Evolutionary conservation across 2,888 invertebrate genomes (phyloP), one percentile per base, ranked within the genome.

Genomic region (Apocheima hispidaria): DNA sequence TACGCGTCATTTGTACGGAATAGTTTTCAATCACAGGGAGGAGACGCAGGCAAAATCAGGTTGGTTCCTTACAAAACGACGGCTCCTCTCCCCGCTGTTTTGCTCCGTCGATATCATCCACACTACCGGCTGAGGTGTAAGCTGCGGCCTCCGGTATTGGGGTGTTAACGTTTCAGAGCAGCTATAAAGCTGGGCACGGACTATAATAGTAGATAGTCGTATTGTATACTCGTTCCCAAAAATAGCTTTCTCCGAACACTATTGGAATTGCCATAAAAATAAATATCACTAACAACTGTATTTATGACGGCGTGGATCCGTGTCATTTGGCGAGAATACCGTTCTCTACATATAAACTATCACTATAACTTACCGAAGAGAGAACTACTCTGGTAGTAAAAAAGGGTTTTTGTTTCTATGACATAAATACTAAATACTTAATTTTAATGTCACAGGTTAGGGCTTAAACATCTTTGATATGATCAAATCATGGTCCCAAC

Each of bases 261-360:
- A 67, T 60, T 51, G 55, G 54, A 53, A 61, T 33, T 21, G 76
- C 73, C 72, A 74, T 81, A 81, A 82, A 82, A 82, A 80, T 79
- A 77, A 80, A 78, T 78, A 79, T 74, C 69, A 71, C 56, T 55
- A 70, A 61, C 54, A 53, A 57, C 64, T 69, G 66, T 77, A 78
- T 82, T 79, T 79, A 72, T 74, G 66, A 71, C 62, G 70, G 62
- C 65, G 70, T 70, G 73, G 73, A 74, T 68, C 68, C 73, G 71
- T 73, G 74, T 73, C 69, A 60, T 74, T 74, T 71, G 73, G 73
- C 73, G 65, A 66, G 69, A n/a, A 62, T 78, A 77, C 80, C 76
- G 78, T 72, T 75, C 48, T 52, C 55, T 51, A n/a, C n/a, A n/a
- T n/a, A 30, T 20, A 28, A 51, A 51, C 51, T 51, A 51, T 38